phyloP scores from a whole-genome alignment of 2,113 vertebrate genomes.

The Tamias sibiricus region DNA sequence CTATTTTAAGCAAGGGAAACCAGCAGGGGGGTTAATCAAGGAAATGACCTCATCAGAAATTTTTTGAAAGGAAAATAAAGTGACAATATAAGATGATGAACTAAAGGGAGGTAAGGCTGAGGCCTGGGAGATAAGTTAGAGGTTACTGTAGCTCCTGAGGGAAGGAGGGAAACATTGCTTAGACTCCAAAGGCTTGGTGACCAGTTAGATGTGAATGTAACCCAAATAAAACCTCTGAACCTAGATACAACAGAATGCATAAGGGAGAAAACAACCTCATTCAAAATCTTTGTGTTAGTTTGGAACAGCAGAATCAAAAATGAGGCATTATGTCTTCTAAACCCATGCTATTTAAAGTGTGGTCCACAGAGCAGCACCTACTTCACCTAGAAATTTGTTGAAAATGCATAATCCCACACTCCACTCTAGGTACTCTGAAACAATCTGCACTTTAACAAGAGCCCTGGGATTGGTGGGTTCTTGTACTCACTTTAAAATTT shows the following conservation, averaged over 20 bases:
- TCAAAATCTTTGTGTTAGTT: not conserved
- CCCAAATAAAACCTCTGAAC: not conserved
- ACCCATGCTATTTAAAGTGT: not conserved
- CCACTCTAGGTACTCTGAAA: not conserved
- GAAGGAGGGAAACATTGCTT: not conserved
- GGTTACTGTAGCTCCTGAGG: not conserved
- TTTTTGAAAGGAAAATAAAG: conserved; percentile 42
- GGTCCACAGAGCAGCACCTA: not conserved
- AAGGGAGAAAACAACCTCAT: not conserved
- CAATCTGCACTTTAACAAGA: not conserved
- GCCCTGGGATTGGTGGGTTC: not conserved
- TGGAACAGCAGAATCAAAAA: not conserved
- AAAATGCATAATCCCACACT: not conserved
- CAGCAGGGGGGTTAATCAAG: conserved; percentile 50
- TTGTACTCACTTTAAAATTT: not conserved
- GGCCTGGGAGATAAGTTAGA: not conserved
- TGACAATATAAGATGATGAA: conserved; percentile 9
- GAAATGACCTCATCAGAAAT: conserved; percentile 35
- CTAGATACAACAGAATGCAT: not conserved
- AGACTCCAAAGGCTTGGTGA: not conserved
- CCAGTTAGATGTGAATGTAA: not conserved
- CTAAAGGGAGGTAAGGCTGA: not conserved
- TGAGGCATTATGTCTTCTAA: not conserved
- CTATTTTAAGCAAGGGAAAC: conserved; percentile 63
- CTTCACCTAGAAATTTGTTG: not conserved